Evolutionary conservation across 2,797 vertebrate genomes (phyloP), one percentile per base, ranked within the genome.

Genomic region (Phataginus tricuspis): DNA sequence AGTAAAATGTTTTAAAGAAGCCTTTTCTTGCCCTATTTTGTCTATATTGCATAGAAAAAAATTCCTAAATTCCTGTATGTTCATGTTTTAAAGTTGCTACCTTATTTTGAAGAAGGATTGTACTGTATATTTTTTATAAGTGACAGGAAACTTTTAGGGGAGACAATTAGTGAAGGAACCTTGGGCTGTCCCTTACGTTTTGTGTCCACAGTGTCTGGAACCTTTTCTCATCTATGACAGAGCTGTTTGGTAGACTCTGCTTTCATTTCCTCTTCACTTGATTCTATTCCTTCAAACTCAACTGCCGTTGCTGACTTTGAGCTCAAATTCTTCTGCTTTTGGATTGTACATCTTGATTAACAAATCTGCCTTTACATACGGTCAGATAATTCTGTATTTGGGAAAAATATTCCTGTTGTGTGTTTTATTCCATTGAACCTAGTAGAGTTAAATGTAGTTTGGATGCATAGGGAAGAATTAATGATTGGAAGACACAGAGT

Each of bases 401-500:
- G 96, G 93, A 93, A 77, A 93, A 61, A 84, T 95, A 97, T 98
- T 98, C 95, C 95, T 98, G 98, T 98, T 99, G 98, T 99, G 97
- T 98, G 98, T 98, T 98, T 98, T 99, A 98, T 99, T 98, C 98
- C 97, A 97, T 97, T 97, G 98, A 98, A 99, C 97, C 98, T 99
- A 98, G 98, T 98, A 99, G 98, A 99, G 99, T 98, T 99, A 99
- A 99, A 99, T 99, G 98, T 98, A 98, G 98, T 99, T 99, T 99
- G 99, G 98, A 99, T 99, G 99, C 99, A 98, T 98, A 98, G 98
- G 99, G 99, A 99, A 99, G 99, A 99, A 99, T 99, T 99, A 99
- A 99, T 99, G 99, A 99, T 99, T 99, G 99, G 99, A 99, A 99
- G 99, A 99, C 99, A 99, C 99, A 99, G 99, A 99, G 99, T 99